These are phyloP conservation scores for Epinotia brunnichana DNA, from an alignment of 2,888 invertebrate species.

Conservation along the genomic window DNA sequence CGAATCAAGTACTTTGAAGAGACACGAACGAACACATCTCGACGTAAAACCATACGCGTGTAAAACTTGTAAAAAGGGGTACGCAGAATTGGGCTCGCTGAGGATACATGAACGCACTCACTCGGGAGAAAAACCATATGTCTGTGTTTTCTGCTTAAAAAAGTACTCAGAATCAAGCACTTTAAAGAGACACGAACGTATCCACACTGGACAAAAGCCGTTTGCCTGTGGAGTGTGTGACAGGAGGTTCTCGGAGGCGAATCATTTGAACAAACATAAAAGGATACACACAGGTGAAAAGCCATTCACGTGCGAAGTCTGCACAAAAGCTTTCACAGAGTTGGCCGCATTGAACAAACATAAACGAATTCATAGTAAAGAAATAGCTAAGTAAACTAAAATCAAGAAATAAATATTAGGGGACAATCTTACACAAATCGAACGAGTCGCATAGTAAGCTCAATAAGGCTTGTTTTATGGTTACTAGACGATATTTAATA, in stretches of 20 bases:
- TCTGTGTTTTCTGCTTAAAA: neutral
- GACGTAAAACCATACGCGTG: neutral
- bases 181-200: conserved; percentile 1
- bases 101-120: neutral
- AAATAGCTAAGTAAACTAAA: too few relatives aligned
- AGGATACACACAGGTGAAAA: neutral
- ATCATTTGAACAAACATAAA: neutral
- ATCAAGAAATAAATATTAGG: too few relatives aligned
- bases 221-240: neutral
- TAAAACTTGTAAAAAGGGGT: neutral
- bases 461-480: too few relatives aligned
- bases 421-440: too few relatives aligned
- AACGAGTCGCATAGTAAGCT: too few relatives aligned
- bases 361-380: neutral
- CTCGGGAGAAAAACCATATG: neutral
- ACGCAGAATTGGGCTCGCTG: neutral
- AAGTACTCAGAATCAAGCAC: neutral
- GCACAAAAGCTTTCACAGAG: neutral
- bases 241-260: neutral
- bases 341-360: neutral
- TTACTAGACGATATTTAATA: too few relatives aligned
- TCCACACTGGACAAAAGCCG: neutral
- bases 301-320: neutral
- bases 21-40: neutral
- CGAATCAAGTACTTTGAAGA: neutral